Conservation (phyloP, 2,797 vertebrate genomes). For the Rhabdophis nuchalis region DNA sequence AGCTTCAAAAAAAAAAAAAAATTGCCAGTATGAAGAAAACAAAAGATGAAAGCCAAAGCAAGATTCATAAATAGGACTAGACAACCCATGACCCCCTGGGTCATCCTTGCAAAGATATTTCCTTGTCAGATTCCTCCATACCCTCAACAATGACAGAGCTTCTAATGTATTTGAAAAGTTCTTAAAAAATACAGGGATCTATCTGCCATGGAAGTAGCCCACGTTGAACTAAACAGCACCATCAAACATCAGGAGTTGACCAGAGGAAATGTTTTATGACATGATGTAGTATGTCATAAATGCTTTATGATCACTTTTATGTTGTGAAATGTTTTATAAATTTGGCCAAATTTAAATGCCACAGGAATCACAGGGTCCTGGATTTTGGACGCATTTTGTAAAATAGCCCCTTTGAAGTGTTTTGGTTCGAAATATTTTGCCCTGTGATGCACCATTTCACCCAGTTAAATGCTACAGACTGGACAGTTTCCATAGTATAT, state of each 20-base stretch:
- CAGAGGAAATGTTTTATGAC: not conserved
- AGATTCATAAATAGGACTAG: not conserved
- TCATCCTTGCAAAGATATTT: not conserved
- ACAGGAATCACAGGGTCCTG: not conserved
- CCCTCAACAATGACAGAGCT: not conserved
- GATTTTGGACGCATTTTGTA: not conserved
- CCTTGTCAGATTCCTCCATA: not conserved
- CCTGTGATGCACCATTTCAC: not conserved
- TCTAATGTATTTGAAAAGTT: not conserved
- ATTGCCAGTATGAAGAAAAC: not conserved
- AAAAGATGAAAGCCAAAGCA: not conserved
- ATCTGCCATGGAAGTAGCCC: not conserved
- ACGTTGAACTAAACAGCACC: not conserved
- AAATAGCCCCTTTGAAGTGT: not conserved
- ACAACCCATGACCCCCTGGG: not conserved
- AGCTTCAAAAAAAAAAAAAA: not conserved
- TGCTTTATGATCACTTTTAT: not conserved
- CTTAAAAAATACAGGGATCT: not conserved
- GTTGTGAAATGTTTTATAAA: not conserved
- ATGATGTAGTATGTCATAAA: not conserved
- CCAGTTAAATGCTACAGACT: not conserved
- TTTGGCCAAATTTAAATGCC: not conserved
- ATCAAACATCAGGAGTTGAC: not conserved
- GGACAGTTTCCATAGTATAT: not conserved
- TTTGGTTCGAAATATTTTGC: not conserved